A percentile compares a stretch with the other conserved stretches of the same genome.
phyloP scores from a whole-genome alignment of 2,888 invertebrate species.

The Scaptomyza flava region DNA sequence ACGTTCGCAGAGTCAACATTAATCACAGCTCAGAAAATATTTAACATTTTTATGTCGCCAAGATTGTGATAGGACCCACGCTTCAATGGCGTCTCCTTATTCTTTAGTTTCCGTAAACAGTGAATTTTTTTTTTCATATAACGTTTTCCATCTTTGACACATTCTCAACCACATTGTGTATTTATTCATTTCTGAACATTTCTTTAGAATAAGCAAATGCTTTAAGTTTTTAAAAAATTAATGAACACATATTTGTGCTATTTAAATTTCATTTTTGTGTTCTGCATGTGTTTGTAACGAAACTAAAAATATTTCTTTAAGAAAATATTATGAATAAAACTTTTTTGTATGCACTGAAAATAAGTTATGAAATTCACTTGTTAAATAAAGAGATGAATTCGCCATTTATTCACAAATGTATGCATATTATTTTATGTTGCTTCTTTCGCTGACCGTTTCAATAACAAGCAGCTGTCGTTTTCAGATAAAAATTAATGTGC shows the following conservation, averaged over 20 bases:
- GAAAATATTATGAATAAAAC: not conserved
- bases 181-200: constrained; percentile 70
- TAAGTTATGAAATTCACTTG: not conserved
- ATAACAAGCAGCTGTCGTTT: constrained; percentile 58
- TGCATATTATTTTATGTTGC: constrained; percentile 12
- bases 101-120: constrained; percentile 28
- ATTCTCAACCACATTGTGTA: constrained; percentile 45
- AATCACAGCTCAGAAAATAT: constrained; percentile 81
- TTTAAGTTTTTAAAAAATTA: not conserved
- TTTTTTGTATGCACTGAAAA: not conserved
- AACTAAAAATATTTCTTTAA: too few species aligned
- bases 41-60: constrained; percentile 67
- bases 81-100: constrained; percentile 31
- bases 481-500: constrained; percentile 73
- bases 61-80: constrained; percentile 14
- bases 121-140: constrained; percentile 7
- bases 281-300: too few species aligned
- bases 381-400: constrained; percentile 4
- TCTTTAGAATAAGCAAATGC: constrained; percentile 4
- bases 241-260: not conserved
- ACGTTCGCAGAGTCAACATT: constrained; percentile 73
- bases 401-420: constrained; percentile 8
- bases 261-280: not conserved
- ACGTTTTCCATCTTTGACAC: constrained; percentile 4
- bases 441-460: constrained; percentile 20